Evolutionary conservation across 2,113 vertebrate genomes (phyloP), one percentile per base, ranked within the genome.

Genomic region (Aegypius monachus): DNA sequence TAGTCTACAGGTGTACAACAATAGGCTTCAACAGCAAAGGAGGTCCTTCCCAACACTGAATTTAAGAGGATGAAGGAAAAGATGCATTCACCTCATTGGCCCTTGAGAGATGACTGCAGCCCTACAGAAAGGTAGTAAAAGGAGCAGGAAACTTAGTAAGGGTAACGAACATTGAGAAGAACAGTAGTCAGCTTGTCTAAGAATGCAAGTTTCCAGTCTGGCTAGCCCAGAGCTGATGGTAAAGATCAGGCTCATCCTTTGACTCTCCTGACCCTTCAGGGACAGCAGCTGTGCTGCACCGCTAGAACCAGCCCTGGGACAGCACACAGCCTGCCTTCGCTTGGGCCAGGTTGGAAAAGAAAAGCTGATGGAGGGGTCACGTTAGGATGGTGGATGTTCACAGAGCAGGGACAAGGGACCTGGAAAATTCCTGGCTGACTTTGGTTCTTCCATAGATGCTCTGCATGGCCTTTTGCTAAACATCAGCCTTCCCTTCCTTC

Each of bases 81-180:
- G 40, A 31, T 56, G 14, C 31, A 36, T 72, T 71, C 18, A 63
- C 11, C 6, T 86, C n/a, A 34, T 0, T 0, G 0, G 21, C 5
- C 45, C 45, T 52, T 66, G 32, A 81, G 19, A 70, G 66, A 38
- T 36, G 1, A 36, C 3, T 81, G n/a, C 32, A 91, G 36, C 36
- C 40, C 29, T 52, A n/a, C 21, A 62, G 45, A 81, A 75, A 84
- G 4, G 9, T 48, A 20, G 14, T 27, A 67, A 56, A 84, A 90
- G 40, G 40, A 87, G 36, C 3, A 56, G 4, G 12, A 90, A 88
- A 32, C 13, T 52, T 50, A 40, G 34, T 34, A 42, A 42, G 23
- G 29, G 36, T 45, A 75, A n/a, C 1, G 3, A 84, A 47, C 27
- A n/a, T 7, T 1, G 2, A 67, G 1, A 3, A 73, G 31, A 93